Evolutionary conservation across 1,140 invertebrate species (phyloP), one percentile per base, ranked within the genome.

Genomic region (Pectinophora gossypiella): DNA sequence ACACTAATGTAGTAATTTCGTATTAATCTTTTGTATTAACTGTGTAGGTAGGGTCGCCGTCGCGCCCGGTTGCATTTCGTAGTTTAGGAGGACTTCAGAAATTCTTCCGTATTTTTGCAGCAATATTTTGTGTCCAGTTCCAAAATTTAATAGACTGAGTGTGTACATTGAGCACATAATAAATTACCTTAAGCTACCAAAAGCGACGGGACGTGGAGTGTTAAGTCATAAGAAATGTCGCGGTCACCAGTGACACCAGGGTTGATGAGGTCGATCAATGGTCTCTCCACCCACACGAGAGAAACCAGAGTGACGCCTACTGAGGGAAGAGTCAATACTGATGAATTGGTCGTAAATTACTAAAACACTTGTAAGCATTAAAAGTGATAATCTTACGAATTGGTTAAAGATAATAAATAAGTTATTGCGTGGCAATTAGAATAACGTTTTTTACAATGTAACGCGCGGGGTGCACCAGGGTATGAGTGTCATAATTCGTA

Each of bases 391-490:
- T 75, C 64, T 78, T 75, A 85, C 82, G 79, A 85, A 85, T 84
- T 84, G 84, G 75, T 74, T 79, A 87, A 83, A 64, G 76, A 86
- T 88, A 85, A 86, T 85, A 79, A 81, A 73, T 82, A 84, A 82
- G 73, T 76, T 66, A 83, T 85, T 85, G 80, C 82, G 74, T 80
- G 82, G 82, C 80, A 84, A 87, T 83, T 81, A 84, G 69, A 70
- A 51, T 83, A 75, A 76, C 67, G 51, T 65, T 54, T n/a, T 73
- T 68, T 60, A 72, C 65, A 72, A 76, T 67, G 66, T 79, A 80
- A 85, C 70, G 82, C 77, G 85, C 85, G 83, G 87, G 84, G 82
- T 88, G 78, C 72, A 87, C 87, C 87, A 89, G 87, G 87, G 87
- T 89, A 88, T 86, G 87, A 83, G 77, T 88, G 83, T 87, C 85